Base-by-base conservation (phyloP, 2,888 invertebrate species). In the Eupeodes latifasciatus region DNA sequence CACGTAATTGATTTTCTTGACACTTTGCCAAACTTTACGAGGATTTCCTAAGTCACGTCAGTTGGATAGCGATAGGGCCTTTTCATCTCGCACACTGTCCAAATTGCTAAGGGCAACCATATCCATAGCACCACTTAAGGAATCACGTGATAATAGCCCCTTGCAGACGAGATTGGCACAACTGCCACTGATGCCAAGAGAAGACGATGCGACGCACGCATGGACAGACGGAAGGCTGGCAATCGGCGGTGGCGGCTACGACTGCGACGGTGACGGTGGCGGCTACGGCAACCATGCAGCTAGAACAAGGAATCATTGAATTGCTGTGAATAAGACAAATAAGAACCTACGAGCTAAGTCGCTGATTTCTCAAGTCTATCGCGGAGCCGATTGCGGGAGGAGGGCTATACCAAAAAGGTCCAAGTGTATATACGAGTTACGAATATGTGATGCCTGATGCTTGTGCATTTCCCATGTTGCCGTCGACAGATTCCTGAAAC, bases 1-100 rank as follows among this genome's bases (percentile, higher is more conserved):
- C 88, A 69, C 75, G 88, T 88, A 88, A 88, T 88, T 88, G 88
- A 88, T 88, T 88, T 85, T 84, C 75, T 81, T 88, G 88, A 88
- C 88, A 88, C 88, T 88, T 88, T 88, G 88, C 84, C 88, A 85
- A 88, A 88, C 88, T 85, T 88, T 88, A 88, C 88, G 88, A 81
- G 81, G 78, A 79, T 86, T 86, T 84, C 81, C 87, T 77, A 61
- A 75, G 27, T n/a, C n/a, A 72, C 12, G 72, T 47, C 16, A 69
- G 44, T 44, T 7, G 40, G 40, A 40, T 40, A 40, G 40, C 40
- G 40, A 55, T 71, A 72, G 59, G 72, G 47, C 72, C 66, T 40
- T 72, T 59, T 59, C 72, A 47, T 72, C 72, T 72, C 59, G 9
- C 44, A 34, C 59, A 27, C 66, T 47, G 72, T 59, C 59, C 47